A percentile compares a stretch with the other conserved stretches of the same genome.
phyloP scores from a whole-genome alignment of 1,140 invertebrate genomes.

The Mactra quadrangularis region DNA sequence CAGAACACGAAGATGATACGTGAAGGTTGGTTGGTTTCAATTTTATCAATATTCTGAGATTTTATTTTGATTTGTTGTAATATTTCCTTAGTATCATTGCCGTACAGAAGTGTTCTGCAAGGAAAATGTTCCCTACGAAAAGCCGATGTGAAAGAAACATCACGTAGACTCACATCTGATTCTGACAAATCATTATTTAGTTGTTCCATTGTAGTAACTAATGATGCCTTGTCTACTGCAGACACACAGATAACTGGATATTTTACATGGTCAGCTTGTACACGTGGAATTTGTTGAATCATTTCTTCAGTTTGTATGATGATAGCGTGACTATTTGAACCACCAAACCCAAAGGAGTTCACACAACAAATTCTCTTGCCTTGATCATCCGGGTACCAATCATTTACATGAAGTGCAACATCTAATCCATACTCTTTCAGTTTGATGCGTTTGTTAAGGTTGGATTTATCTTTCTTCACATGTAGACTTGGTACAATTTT shows the following conservation, averaged over 20 bases:
- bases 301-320: conserved; percentile 12
- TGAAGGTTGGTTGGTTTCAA: background rate
- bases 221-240: conserved; percentile 15
- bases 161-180: background rate
- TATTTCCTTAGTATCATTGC: conserved; percentile 1
- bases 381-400: conserved; percentile 81
- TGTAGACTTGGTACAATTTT: conserved; percentile 68
- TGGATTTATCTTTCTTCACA: conserved; percentile 67
- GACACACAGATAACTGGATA: conserved; percentile 35
- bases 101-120: conserved; percentile 1
- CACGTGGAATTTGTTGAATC: no score
- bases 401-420: conserved; percentile 59
- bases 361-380: conserved; percentile 63
- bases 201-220: background rate
- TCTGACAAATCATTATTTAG: background rate
- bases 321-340: conserved; percentile 73
- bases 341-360: conserved; percentile 78
- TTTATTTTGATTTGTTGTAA: conserved; percentile 16
- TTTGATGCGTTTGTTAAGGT: conserved; percentile 62
- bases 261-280: conserved; percentile 71
- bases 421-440: conserved; percentile 62
- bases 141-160: conserved; percentile 31
- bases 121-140: conserved; percentile 23
- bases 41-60: background rate
- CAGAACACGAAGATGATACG: conserved; percentile 69